Conservation (phyloP, 2,113 vertebrate species). For the Isurus oxyrinchus region DNA sequence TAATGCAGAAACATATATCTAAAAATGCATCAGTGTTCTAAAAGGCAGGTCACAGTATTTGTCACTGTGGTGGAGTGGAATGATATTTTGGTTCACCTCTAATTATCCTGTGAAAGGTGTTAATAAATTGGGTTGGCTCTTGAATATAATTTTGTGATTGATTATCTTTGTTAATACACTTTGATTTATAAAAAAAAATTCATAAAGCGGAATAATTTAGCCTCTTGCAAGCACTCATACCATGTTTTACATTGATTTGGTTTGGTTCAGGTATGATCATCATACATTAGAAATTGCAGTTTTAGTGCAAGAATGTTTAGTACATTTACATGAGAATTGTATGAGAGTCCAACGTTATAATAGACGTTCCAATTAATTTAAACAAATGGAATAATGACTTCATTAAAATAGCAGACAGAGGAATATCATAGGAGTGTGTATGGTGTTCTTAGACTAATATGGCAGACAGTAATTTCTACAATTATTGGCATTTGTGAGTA, state of each 20-base stretch:
- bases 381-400: not conserved
- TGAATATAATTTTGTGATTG: not conserved
- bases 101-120: not conserved
- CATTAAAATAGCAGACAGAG: not conserved
- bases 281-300: constrained; percentile 4
- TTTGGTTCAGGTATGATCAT: not conserved
- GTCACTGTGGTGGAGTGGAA: not conserved
- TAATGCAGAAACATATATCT: not conserved
- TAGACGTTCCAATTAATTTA: not conserved
- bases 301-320: not conserved
- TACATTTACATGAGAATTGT: not conserved
- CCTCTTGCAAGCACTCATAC: not conserved
- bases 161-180: not conserved
- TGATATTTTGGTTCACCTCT: not conserved
- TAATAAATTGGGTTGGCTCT: not conserved
- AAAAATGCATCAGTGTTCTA: not conserved
- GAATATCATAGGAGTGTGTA: not conserved
- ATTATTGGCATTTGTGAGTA: not conserved
- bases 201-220: not conserved
- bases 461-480: not conserved
- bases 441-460: not conserved
- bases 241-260: not conserved
- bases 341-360: not conserved
- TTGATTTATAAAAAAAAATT: not conserved
- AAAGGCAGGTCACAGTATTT: not conserved